Evolutionary conservation across 2,797 vertebrate genomes (phyloP).

Genomic region (Parauchenoglanis ngamensis): DNA sequence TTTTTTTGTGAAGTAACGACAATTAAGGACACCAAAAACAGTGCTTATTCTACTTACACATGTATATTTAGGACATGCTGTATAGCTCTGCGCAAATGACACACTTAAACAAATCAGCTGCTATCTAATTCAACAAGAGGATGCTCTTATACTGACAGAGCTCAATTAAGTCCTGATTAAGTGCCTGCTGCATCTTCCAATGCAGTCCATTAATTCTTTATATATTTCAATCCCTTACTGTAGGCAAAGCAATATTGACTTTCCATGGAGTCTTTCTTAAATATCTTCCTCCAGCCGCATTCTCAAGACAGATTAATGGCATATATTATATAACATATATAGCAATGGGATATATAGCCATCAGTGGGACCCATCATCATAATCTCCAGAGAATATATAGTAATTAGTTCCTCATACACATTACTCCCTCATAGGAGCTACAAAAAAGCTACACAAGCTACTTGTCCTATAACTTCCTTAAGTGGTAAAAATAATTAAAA

Average conservation of each 20-base stretch:
- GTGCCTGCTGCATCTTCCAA: conserved; percentile 22
- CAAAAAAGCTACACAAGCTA: neutral
- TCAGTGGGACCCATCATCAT: conserved; percentile 17
- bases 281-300: conserved; percentile 34
- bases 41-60: neutral
- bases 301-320: conserved; percentile 41
- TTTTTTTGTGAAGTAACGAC: neutral
- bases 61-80: neutral
- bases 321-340: conserved; percentile 30
- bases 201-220: conserved; percentile 30
- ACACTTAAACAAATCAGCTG: neutral
- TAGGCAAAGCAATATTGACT: conserved; percentile 21
- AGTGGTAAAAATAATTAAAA: conserved; percentile 15
- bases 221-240: conserved; percentile 12
- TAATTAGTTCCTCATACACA: conserved; percentile 39
- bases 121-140: conserved; percentile 20
- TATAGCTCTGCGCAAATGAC: conserved; percentile 18
- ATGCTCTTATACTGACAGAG: conserved; percentile 15
- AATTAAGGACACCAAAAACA: neutral
- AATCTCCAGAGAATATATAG: conserved; percentile 29
- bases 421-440: neutral
- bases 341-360: too few species aligned
- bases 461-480: conserved; percentile 15
- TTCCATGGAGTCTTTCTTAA: conserved; percentile 17
- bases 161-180: conserved; percentile 26